phyloP scores from a whole-genome alignment of 37 sponge, comb jelly and placozoan genomes.

The Tethya wilhelma region DNA sequence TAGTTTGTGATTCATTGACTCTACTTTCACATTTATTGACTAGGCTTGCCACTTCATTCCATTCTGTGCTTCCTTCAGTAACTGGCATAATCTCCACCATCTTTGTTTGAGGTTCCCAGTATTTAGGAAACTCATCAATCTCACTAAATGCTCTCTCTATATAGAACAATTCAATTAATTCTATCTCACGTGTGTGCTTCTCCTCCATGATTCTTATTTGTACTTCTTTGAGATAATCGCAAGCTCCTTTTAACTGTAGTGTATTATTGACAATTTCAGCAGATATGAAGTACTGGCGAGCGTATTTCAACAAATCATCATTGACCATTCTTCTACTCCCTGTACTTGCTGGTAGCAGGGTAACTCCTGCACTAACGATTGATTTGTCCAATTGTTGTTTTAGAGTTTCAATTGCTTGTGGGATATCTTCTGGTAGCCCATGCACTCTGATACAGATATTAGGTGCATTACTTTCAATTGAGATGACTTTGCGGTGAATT shows the following conservation, averaged over 20 bases:
- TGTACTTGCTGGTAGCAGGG: too few relatives aligned
- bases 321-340: too few relatives aligned
- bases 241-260: neutral
- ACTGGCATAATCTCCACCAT: conserved; percentile 15
- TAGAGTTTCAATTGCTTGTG: too few relatives aligned
- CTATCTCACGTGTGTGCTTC: neutral
- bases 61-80: conserved; percentile 14
- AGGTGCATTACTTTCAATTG: too few relatives aligned
- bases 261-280: neutral
- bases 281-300: neutral
- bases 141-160: neutral
- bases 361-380: too few relatives aligned
- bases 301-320: too few relatives aligned
- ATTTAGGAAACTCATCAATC: neutral
- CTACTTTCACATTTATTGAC: too few relatives aligned
- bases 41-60: conserved; percentile 22
- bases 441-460: too few relatives aligned
- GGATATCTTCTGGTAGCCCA: too few relatives aligned
- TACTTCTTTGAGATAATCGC: neutral
- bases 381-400: too few relatives aligned
- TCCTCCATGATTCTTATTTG: neutral
- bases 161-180: neutral
- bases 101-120: conserved; percentile 42
- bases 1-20: neutral
- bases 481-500: too few relatives aligned